Evolutionary conservation across 2,888 invertebrate species (phyloP).

Genomic region (Meteorus colon): DNA sequence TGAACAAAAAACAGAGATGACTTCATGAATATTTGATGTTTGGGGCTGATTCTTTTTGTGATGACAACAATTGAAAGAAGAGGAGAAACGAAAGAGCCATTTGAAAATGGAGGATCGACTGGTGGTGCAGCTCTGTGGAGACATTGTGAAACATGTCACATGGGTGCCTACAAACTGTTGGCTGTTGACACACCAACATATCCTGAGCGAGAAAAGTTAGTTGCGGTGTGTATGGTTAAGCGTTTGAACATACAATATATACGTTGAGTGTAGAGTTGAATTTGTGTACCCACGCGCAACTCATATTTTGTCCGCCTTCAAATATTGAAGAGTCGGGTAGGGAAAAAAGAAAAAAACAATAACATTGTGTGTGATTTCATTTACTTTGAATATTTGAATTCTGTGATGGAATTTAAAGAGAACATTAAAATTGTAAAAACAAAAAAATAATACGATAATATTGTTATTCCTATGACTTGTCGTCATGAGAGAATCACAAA

Average conservation of each 20-base stretch:
- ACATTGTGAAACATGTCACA: not conserved
- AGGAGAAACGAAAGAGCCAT: not conserved
- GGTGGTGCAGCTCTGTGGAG: not conserved
- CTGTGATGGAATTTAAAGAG: not conserved
- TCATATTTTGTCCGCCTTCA: conserved; percentile 59
- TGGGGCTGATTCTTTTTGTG: no score
- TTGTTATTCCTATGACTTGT: conserved; percentile 34
- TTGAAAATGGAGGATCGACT: not conserved
- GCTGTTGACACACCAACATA: conserved; percentile 14
- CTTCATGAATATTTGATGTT: no score
- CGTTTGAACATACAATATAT: conserved; percentile 57
- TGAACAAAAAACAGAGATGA: no score
- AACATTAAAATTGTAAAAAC: not conserved
- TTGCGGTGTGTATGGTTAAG: conserved; percentile 57
- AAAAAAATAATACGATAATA: not conserved
- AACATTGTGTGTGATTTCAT: conserved; percentile 46
- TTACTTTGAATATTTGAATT: not conserved
- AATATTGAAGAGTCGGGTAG: conserved; percentile 51
- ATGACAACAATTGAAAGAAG: no score
- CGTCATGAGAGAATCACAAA: conserved; percentile 38
- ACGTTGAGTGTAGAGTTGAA: conserved; percentile 34
- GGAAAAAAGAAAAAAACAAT: conserved; percentile 40
- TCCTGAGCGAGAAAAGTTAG: conserved; percentile 28
- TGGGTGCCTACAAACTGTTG: not conserved
- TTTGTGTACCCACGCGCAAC: conserved; percentile 51